phyloP scores from a whole-genome alignment of 2,797 vertebrate species.

The Enteromius afrohamiltoni region DNA sequence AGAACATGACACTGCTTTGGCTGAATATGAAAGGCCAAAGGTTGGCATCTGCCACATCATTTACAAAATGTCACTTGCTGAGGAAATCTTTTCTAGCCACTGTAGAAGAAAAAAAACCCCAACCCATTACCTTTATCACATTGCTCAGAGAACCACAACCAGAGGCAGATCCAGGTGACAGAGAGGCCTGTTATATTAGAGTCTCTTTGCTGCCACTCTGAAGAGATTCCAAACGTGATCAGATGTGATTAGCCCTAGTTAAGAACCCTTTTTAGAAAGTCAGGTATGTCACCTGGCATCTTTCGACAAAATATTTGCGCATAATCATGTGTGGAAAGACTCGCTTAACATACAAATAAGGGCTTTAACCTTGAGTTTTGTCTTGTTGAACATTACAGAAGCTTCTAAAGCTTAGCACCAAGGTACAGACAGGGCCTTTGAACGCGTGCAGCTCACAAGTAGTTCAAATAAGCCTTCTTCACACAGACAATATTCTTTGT shows the following conservation, averaged over 20 bases:
- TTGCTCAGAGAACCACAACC: slow-evolving; percentile 35
- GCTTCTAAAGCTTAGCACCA: neutral
- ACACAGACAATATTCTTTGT: slow-evolving; percentile 17
- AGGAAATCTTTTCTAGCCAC: slow-evolving; percentile 7
- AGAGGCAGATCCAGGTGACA: slow-evolving; percentile 19
- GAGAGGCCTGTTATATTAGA: slow-evolving; percentile 30
- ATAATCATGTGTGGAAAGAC: slow-evolving; percentile 12
- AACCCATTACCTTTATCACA: slow-evolving; percentile 13
- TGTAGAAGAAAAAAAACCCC: neutral
- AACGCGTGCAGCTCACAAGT: neutral
- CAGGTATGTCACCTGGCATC: slow-evolving; percentile 23
- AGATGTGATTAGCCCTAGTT: slow-evolving; percentile 35
- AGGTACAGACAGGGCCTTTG: slow-evolving; percentile 7
- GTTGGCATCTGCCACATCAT: neutral
- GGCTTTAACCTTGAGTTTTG: slow-evolving; percentile 1
- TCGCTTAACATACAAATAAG: slow-evolving; percentile 1
- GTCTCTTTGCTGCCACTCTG: slow-evolving; percentile 19
- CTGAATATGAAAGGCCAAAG: slow-evolving; percentile 27
- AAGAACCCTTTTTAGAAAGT: slow-evolving; percentile 31
- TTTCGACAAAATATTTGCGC: slow-evolving; percentile 39
- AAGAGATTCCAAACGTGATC: slow-evolving; percentile 36
- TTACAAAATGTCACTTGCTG: slow-evolving; percentile 20
- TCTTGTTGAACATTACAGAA: slow-evolving; percentile 16
- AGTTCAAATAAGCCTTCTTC: slow-evolving; percentile 5
- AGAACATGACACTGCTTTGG: neutral